phyloP scores from a whole-genome alignment of 1,140 invertebrate genomes.

The Panagrolaimus sp. region DNA sequence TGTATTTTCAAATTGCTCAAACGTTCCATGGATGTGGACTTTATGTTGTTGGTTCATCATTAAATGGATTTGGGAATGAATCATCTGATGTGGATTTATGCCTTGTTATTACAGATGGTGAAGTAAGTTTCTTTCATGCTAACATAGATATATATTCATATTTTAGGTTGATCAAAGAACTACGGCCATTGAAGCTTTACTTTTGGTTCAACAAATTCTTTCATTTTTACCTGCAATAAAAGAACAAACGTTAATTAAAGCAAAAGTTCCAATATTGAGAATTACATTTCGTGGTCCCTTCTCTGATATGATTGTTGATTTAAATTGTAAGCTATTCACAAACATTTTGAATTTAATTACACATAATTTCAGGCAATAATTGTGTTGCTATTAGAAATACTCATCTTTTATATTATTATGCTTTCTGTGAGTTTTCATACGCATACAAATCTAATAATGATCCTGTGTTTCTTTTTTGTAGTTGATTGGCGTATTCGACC shows the following conservation, averaged over 20 bases:
- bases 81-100: slow-evolving; percentile 91
- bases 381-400: slow-evolving; percentile 88
- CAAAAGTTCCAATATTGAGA: slow-evolving; percentile 70
- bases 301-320: slow-evolving; percentile 74
- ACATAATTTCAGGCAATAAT: too few relatives aligned
- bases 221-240: slow-evolving; percentile 62
- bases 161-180: slow-evolving; percentile 69
- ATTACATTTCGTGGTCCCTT: slow-evolving; percentile 44
- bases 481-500: slow-evolving; percentile 89
- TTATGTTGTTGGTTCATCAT: slow-evolving; percentile 88
- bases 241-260: slow-evolving; percentile 74
- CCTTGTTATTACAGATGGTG: slow-evolving; percentile 70
- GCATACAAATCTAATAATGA: too few relatives aligned
- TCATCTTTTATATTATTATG: slow-evolving; percentile 81
- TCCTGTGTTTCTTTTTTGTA: too few relatives aligned
- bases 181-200: slow-evolving; percentile 70
- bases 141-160: not conserved
- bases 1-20: slow-evolving; percentile 51
- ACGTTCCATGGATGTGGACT: slow-evolving; percentile 65
- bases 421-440: slow-evolving; percentile 67
- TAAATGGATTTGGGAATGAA: slow-evolving; percentile 86
- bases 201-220: slow-evolving; percentile 60
- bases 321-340: too few relatives aligned
- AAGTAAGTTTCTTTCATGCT: slow-evolving; percentile 55
- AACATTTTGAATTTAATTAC: too few relatives aligned